Base-by-base conservation (phyloP, 2,113 vertebrate genomes). In the Tragelaphus imberbis region DNA sequence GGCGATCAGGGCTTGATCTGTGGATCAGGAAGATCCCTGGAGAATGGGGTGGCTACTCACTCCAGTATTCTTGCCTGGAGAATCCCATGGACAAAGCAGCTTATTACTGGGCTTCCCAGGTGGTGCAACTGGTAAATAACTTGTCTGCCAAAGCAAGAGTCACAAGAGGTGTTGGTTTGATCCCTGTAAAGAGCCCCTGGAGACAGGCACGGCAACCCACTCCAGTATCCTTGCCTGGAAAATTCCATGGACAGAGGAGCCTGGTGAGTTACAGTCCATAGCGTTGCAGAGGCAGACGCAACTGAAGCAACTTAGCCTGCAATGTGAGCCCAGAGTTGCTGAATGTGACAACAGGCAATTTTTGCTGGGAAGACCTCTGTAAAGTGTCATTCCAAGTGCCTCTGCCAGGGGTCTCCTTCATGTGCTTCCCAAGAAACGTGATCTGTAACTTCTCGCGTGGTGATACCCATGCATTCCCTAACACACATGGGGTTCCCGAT, bases 401-500 rank as follows among this genome's bases (percentile, higher is more conserved):
- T 88, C 44, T 90, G 19, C 7, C 21, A 53, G 23, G 53, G 51
- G 9, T 33, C 82, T 75, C 36, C 21, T 71, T n/a, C 19, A 27
- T 9, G 40, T 68, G 49, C 33, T 84, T 93, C 49, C 75, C 33
- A 36, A 61, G 49, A 84, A 71, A 91, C 0, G 5, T 16, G 19
- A 65, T 6, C 36, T 11, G 6, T 10, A 56, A 25, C 33, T 93
- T 89, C 85, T 25, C 15, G 10, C 6, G 3, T 36, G 27, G 19
- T 55, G 33, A 23, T 23, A 11, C 8, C 19, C 13, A 14, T 2
- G 40, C 21, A 23, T 23, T 5, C 6, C 44, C 12, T 58, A 25
- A 84, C 2, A 51, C 21, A 40, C 1, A 1, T 0, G 40, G 12
- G 30, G 17, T 8, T 61, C 90, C 21, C 1, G 5, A 16, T 13